Percentiles rank a stretch among this genome's conserved stretches.
phyloP scores from a whole-genome alignment of 1,140 invertebrate species.

The Procambarus virginalis region DNA sequence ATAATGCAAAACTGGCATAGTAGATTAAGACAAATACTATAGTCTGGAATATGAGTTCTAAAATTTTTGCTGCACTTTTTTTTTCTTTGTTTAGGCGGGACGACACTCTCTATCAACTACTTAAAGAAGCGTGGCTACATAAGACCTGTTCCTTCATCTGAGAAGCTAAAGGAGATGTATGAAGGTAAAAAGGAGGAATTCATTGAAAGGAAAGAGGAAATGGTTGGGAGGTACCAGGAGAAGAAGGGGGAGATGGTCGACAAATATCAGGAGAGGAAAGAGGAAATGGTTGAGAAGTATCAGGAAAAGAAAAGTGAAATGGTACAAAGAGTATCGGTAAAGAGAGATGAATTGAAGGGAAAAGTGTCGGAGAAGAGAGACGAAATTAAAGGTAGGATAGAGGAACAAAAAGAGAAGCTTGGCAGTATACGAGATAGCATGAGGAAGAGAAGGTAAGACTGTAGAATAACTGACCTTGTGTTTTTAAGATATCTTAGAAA shows the following conservation, averaged over 20 bases:
- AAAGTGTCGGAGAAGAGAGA: slow-evolving; percentile 40
- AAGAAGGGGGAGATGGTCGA: slow-evolving; percentile 61
- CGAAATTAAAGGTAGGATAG: slow-evolving; percentile 50
- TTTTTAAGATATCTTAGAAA: background rate
- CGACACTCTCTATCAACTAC: slow-evolving; percentile 68
- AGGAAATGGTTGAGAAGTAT: slow-evolving; percentile 51
- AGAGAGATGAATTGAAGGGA: slow-evolving; percentile 30
- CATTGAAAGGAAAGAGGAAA: slow-evolving; percentile 60
- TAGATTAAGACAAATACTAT: too few species aligned
- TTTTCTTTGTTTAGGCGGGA: slow-evolving; percentile 53
- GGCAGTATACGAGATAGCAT: slow-evolving; percentile 7
- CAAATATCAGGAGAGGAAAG: slow-evolving; percentile 54
- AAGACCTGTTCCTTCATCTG: slow-evolving; percentile 67
- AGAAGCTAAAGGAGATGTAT: slow-evolving; percentile 67
- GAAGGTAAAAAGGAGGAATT: slow-evolving; percentile 69
- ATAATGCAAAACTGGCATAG: too few species aligned
- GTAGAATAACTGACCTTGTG: too few species aligned
- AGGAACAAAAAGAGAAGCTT: slow-evolving; percentile 48
- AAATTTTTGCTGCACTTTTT: background rate
- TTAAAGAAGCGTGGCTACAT: slow-evolving; percentile 69
- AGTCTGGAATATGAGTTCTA: too few species aligned
- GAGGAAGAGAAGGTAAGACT: slow-evolving; percentile 28
- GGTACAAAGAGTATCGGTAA: slow-evolving; percentile 11
- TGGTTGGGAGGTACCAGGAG: slow-evolving; percentile 65
- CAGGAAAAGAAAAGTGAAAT: slow-evolving; percentile 40